Evolutionary conservation across 2,113 vertebrate species (phyloP).

Genomic region (Dicerorhinus sumatrensis): DNA sequence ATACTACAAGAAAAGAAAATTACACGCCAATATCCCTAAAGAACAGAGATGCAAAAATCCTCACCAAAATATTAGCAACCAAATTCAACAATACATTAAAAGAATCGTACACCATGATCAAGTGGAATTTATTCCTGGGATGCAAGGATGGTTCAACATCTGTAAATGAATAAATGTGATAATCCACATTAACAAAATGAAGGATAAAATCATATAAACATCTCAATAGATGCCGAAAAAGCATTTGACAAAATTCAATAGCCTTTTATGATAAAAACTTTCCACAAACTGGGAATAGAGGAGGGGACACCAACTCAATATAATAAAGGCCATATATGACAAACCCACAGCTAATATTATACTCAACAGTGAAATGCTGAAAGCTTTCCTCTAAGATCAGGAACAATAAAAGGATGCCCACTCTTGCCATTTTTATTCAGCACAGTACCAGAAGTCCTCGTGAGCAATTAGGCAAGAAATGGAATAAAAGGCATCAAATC

Average conservation of each 20-base stretch:
- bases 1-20: background rate
- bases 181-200: background rate
- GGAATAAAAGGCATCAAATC: background rate
- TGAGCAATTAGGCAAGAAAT: background rate
- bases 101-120: background rate
- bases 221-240: background rate
- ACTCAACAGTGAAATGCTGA: background rate
- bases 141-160: background rate
- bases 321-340: background rate
- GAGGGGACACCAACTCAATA: background rate
- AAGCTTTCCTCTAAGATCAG: background rate
- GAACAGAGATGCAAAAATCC: background rate
- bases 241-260: background rate
- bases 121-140: background rate
- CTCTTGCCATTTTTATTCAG: background rate
- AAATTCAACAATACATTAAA: background rate
- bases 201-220: background rate
- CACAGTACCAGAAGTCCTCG: background rate
- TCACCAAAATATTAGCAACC: background rate
- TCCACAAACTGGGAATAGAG: background rate
- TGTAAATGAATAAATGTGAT: background rate
- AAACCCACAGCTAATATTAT: background rate
- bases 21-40: background rate
- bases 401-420: background rate
- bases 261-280: background rate